These are phyloP conservation scores for Salticus scenicus DNA, from an alignment of 2,888 invertebrate species.

Conservation along the genomic window DNA sequence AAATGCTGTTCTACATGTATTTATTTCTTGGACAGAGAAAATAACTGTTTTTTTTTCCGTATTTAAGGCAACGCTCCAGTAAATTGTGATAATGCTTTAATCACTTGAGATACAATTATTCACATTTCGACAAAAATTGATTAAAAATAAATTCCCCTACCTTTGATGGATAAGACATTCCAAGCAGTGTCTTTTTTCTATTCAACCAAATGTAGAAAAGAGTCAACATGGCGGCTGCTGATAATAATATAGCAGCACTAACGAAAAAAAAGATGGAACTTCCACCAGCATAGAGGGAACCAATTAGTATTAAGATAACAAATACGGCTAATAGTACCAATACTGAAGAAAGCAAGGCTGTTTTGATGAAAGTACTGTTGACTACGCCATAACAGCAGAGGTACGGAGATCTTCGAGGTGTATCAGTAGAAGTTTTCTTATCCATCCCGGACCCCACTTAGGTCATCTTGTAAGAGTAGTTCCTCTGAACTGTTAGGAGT, in stretches of 20 bases:
- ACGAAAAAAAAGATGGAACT: slow-evolving; percentile 38
- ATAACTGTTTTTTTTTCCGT: too few species aligned
- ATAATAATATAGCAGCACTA: slow-evolving; percentile 15
- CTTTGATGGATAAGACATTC: slow-evolving; percentile 30
- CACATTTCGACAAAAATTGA: too few species aligned
- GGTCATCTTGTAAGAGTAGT: background rate
- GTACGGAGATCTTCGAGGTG: slow-evolving; percentile 21
- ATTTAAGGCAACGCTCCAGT: too few species aligned
- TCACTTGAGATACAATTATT: too few species aligned
- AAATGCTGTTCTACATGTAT: too few species aligned
- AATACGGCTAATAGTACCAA: slow-evolving; percentile 13
- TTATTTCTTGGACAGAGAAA: too few species aligned
- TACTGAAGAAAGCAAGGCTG: slow-evolving; percentile 36
- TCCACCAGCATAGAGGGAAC: slow-evolving; percentile 31
- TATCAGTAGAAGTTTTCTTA: background rate
- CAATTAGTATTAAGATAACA: slow-evolving; percentile 24
- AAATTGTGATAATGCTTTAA: too few species aligned
- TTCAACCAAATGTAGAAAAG: slow-evolving; percentile 49
- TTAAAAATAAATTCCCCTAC: too few species aligned
- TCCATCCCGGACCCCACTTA: background rate
- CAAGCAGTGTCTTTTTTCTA: slow-evolving; percentile 23
- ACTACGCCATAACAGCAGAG: slow-evolving; percentile 16
- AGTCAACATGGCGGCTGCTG: slow-evolving; percentile 33
- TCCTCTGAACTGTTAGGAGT: background rate
- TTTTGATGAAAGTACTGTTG: slow-evolving; percentile 21